These are phyloP conservation scores for Xiphias gladius DNA, from an alignment of 2,113 vertebrate species.

Conservation along the genomic window DNA sequence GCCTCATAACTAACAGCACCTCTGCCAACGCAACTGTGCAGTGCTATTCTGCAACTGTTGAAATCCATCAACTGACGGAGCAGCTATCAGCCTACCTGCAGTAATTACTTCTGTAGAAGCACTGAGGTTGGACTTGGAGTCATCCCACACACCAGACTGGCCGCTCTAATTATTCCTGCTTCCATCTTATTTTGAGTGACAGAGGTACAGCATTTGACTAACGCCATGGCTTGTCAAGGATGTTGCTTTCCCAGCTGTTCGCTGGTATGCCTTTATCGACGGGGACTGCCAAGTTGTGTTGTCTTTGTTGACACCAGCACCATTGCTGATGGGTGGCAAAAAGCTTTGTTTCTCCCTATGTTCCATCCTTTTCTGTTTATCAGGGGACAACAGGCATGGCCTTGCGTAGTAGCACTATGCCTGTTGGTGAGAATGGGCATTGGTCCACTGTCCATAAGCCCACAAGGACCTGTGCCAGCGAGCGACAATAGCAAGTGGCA, in stretches of 20 bases:
- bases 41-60: conserved; percentile 54
- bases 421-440: conserved; percentile 54
- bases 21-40: conserved; percentile 56
- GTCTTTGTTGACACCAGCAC: conserved; percentile 58
- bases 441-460: conserved; percentile 59
- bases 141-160: conserved; percentile 65
- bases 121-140: conserved; percentile 57
- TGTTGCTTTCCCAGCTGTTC: conserved; percentile 51
- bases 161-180: conserved; percentile 69
- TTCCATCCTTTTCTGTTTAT: conserved; percentile 77
- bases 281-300: conserved; percentile 66
- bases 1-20: conserved; percentile 71
- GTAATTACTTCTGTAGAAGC: conserved; percentile 74
- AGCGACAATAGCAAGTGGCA: conserved; percentile 41
- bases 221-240: conserved; percentile 56
- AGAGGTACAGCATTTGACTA: conserved; percentile 59
- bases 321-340: conserved; percentile 46
- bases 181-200: conserved; percentile 73
- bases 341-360: conserved; percentile 60
- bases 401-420: conserved; percentile 69
- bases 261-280: conserved; percentile 68
- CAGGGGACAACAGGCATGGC: conserved; percentile 78
- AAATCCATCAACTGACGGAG: conserved; percentile 70
- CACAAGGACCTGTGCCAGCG: conserved; percentile 49
- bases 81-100: conserved; percentile 65